Base-by-base conservation (phyloP, 2,888 invertebrate genomes). In the Blera fallax region DNA sequence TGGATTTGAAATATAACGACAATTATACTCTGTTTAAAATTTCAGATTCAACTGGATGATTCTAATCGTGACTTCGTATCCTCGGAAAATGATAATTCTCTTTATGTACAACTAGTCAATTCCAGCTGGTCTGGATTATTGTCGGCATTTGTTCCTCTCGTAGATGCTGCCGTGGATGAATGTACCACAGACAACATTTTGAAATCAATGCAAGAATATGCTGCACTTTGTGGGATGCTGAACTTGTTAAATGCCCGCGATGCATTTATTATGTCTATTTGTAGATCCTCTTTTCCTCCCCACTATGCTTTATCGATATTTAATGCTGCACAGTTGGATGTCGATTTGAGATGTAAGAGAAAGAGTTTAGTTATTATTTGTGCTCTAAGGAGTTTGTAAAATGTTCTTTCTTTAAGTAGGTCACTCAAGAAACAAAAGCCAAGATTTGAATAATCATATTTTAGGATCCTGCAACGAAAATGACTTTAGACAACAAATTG, bases 91-190 rank as follows among this genome's bases (percentile, higher is more conserved):
- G 78, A 91, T 58, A 91, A 89, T 64, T 90, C 91, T 0, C 87
- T 91, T 11, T 94, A 95, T 89, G 93, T 94, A 29, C 96, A 98
- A 93, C 92, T 99, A 27, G 95, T 99, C 32, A 97, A 96, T 89
- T 98, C 98, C 0, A 98, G 98, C 87, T 99, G 99, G 98, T 97
- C 98, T 91, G 98, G 98, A 0, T 93, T 99, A 54, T 93, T 99
- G 37, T 97, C 98, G 89, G 98, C 98, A 0, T 93, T 99, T 84
- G 97, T 97, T 77, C 96, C 98, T 2, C 92, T 99, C 56, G 95
- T 99, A 1, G 99, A 99, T 91, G 98, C 98, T 2, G 98, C 98
- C 88, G 97, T 98, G 11, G 99, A 99, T 88, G 99, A 99, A 92
- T 94, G 96, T 18, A 95, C 96, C 16, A 96, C 97, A 18, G 99